Conservation (phyloP, 2,113 vertebrate species). For the Salminus brasiliensis region DNA sequence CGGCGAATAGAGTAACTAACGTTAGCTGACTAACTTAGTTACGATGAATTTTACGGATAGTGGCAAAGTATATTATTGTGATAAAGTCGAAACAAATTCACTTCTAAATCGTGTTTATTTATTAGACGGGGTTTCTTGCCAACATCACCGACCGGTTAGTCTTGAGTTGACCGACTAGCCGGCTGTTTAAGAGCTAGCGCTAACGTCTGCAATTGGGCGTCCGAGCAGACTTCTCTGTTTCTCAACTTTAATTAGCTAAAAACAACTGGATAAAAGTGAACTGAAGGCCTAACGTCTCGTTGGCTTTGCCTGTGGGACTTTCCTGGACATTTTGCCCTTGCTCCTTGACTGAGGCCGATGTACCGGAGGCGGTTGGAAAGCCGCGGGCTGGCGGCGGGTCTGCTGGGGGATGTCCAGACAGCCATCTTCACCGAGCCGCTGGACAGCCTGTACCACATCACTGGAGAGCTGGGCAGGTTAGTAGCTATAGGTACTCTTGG, state of each 20-base stretch:
- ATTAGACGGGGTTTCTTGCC: background rate
- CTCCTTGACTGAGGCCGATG: conserved; percentile 55
- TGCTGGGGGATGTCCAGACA: conserved; percentile 83
- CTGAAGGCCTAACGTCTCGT: background rate
- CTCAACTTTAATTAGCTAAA: background rate
- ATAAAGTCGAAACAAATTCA: background rate
- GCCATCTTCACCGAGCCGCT: conserved; percentile 82
- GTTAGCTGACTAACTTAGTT: no score
- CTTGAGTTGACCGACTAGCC: background rate
- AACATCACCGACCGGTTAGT: background rate
- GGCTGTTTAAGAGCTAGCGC: background rate
- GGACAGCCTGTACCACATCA: conserved; percentile 81
- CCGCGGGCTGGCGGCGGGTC: conserved; percentile 76
- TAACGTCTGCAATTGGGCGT: no score
- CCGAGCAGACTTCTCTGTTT: background rate
- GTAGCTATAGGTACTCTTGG: background rate
- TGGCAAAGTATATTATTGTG: background rate
- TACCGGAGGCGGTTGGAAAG: conserved; percentile 84
- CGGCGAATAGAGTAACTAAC: background rate
- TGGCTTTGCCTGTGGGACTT: background rate
- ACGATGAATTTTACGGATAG: background rate
- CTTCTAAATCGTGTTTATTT: background rate
- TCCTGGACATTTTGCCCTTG: background rate
- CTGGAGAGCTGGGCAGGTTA: conserved; percentile 88
- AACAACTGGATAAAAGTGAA: background rate